A percentile compares a stretch with the other conserved stretches of the same genome.
phyloP scores from a whole-genome alignment of 1,140 invertebrate genomes.

The Ceratitis capitata region DNA sequence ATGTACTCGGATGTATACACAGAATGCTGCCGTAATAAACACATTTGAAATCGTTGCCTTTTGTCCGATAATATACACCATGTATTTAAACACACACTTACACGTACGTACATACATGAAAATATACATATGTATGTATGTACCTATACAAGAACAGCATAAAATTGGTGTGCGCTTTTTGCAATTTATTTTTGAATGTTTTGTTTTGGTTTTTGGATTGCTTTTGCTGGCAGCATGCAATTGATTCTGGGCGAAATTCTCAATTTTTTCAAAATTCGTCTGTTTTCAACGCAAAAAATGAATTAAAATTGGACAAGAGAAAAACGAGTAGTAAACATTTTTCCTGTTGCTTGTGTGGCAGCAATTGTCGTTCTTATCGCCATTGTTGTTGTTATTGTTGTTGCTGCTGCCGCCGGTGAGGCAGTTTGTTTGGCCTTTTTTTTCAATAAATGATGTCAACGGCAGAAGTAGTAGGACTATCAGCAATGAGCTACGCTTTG shows the following conservation, averaged over 20 bases:
- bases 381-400: neutral
- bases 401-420: no score
- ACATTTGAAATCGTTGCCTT: neutral
- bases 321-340: neutral
- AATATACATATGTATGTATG: neutral
- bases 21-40: neutral
- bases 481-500: neutral
- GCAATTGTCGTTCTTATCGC: neutral
- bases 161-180: neutral
- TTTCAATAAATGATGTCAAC: slow-evolving; percentile 11
- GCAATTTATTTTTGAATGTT: slow-evolving; percentile 3
- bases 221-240: slow-evolving; percentile 23
- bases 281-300: neutral
- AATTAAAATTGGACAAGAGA: neutral
- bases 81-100: neutral
- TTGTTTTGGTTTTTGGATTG: slow-evolving; percentile 13
- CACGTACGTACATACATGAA: neutral
- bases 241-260: neutral
- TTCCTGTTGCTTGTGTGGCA: neutral
- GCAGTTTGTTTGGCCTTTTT: neutral
- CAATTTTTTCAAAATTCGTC: slow-evolving; percentile 8
- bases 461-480: neutral
- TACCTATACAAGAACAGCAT: neutral
- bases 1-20: neutral
- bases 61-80: no score